Conservation (phyloP, 2,797 vertebrate genomes). For the Phrynocephalus forsythii region DNA sequence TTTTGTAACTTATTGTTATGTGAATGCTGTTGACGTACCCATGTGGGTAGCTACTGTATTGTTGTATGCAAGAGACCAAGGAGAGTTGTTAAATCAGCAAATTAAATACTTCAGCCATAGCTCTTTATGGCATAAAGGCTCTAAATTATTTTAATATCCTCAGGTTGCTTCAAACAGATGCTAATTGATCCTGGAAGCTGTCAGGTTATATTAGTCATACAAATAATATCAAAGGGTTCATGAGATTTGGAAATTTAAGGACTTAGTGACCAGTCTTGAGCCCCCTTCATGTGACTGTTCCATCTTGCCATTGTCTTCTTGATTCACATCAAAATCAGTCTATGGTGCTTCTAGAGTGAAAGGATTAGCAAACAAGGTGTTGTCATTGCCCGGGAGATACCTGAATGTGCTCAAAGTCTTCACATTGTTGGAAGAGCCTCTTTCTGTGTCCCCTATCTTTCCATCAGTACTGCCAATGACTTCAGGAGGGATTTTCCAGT, state of each 20-base stretch:
- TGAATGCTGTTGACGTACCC: neutral
- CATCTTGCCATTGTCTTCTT: neutral
- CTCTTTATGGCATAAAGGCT: constrained; percentile 18
- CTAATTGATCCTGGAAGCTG: neutral
- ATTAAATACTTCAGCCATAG: constrained; percentile 12
- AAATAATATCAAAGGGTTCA: constrained; percentile 36
- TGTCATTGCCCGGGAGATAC: too few species aligned
- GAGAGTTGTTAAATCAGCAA: constrained; percentile 20
- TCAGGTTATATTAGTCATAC: constrained; percentile 1
- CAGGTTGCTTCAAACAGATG: constrained; percentile 15
- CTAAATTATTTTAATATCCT: constrained; percentile 28
- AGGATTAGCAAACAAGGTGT: too few species aligned
- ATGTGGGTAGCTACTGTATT: constrained; percentile 3
- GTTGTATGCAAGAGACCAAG: constrained; percentile 2
- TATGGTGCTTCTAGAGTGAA: too few species aligned
- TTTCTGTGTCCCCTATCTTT: neutral
- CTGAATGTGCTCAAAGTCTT: too few species aligned
- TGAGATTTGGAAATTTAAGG: constrained; percentile 21
- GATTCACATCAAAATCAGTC: too few species aligned
- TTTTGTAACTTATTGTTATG: neutral
- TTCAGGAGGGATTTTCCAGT: constrained; percentile 26
- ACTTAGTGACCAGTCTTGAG: constrained; percentile 5
- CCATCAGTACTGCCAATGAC: constrained; percentile 42
- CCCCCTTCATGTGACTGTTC: constrained; percentile 19
- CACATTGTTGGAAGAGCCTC: neutral